Conservation (phyloP, 2,113 vertebrate species). For the Eidolon helvum region DNA sequence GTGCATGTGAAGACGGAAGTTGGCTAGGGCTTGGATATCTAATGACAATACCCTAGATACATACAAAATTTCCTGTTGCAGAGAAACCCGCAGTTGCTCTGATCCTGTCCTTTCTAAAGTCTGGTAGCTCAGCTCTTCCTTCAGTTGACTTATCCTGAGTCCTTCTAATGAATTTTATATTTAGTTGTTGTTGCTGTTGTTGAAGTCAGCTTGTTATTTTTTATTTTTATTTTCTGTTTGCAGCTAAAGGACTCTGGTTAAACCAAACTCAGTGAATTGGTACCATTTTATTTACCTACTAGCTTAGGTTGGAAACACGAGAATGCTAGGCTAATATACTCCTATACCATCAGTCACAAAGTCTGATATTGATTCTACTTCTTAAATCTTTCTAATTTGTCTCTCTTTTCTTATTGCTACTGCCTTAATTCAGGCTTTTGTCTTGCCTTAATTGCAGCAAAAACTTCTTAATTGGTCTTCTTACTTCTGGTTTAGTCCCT, state of each 20-base stretch:
- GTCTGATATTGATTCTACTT: neutral
- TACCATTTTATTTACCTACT: constrained; percentile 6
- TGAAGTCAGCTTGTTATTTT: neutral
- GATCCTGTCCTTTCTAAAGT: neutral
- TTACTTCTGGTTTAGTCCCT: neutral
- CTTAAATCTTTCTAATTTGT: constrained; percentile 1
- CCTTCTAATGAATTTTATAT: neutral
- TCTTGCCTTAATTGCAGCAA: neutral
- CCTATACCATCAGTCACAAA: neutral
- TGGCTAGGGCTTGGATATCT: neutral
- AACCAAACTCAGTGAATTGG: constrained; percentile 8
- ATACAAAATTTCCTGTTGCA: neutral
- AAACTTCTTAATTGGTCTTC: neutral
- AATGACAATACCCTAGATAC: neutral
- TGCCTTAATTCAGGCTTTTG: neutral
- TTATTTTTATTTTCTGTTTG: neutral
- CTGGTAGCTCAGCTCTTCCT: neutral
- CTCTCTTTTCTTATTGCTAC: neutral
- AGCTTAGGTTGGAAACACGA: constrained; percentile 14
- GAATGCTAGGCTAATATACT: neutral
- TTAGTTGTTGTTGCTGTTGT: neutral
- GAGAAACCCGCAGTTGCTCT: neutral
- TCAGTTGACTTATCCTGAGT: neutral
- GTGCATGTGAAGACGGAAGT: neutral
- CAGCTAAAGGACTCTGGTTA: constrained; percentile 1